phyloP scores from a whole-genome alignment of 2,113 vertebrate species.

The Epinephelus fuscoguttatus region DNA sequence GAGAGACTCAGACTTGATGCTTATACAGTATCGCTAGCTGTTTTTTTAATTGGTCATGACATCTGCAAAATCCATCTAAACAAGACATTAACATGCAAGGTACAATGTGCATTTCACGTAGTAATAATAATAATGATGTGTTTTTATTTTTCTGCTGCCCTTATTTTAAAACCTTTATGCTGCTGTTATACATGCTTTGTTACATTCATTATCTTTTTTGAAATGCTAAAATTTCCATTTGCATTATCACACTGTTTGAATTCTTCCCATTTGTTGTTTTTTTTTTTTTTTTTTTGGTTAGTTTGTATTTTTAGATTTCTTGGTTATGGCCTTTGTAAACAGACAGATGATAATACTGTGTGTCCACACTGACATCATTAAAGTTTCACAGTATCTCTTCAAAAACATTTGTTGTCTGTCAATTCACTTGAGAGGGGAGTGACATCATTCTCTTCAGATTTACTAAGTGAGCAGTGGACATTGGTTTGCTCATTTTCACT shows the following conservation, averaged over 20 bases:
- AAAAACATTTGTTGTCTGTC: neutral
- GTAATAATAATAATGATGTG: too few relatives aligned
- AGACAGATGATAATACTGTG: too few relatives aligned
- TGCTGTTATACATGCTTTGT: neutral
- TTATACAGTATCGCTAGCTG: too few relatives aligned
- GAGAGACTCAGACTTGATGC: slow-evolving; percentile 50
- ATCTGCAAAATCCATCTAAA: neutral
- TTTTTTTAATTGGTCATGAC: neutral
- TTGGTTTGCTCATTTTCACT: too few relatives aligned
- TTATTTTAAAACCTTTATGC: neutral
- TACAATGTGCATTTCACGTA: too few relatives aligned
- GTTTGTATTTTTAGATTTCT: neutral
- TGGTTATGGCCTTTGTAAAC: neutral
- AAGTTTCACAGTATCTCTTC: too few relatives aligned
- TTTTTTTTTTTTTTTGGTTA: neutral
- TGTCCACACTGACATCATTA: neutral
- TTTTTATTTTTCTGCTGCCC: too few relatives aligned
- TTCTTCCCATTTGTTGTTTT: neutral
- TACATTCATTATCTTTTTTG: neutral
- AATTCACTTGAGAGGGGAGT: neutral
- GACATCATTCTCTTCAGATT: neutral
- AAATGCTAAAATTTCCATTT: neutral
- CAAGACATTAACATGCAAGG: too few relatives aligned
- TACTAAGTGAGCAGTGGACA: too few relatives aligned
- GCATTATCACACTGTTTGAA: neutral